A percentile compares a stretch with the other conserved stretches of the same genome.
Conservation (phyloP, 2,797 vertebrate genomes). For the Trematomus bernacchii region DNA sequence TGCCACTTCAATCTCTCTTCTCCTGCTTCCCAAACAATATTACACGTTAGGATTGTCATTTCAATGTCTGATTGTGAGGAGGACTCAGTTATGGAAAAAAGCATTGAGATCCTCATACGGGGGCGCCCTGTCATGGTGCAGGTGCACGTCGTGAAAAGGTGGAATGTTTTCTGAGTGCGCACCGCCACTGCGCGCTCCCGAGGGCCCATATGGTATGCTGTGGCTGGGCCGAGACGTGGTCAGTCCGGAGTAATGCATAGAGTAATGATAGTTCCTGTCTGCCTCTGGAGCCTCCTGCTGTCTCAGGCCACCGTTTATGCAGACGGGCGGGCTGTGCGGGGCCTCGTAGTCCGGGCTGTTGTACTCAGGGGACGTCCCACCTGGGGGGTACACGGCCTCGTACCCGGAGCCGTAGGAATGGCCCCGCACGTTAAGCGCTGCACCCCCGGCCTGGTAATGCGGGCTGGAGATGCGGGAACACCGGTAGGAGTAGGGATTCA, state of each 20-base stretch:
- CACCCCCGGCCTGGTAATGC: conserved; percentile 90
- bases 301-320: conserved; percentile 93
- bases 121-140: conserved; percentile 93
- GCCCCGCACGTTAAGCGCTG: conserved; percentile 87
- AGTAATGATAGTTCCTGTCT: conserved; percentile 97
- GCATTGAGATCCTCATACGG: conserved; percentile 97
- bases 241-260: conserved; percentile 97
- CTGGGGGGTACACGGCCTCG: conserved; percentile 90
- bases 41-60: conserved; percentile 72
- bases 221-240: conserved; percentile 89
- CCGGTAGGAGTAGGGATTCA: conserved; percentile 93
- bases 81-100: conserved; percentile 95
- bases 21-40: conserved; percentile 53
- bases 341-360: conserved; percentile 96
- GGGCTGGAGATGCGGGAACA: conserved; percentile 93
- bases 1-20: conserved; percentile 18
- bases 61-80: conserved; percentile 34
- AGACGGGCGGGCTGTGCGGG: conserved; percentile 93
- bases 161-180: conserved; percentile 95
- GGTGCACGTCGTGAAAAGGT: conserved; percentile 92
- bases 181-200: conserved; percentile 88
- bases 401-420: conserved; percentile 90
- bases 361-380: conserved; percentile 94
- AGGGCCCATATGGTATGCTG: conserved; percentile 89
- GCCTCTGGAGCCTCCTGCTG: conserved; percentile 91